These are phyloP conservation scores for Sciaenops ocellatus DNA, from an alignment of 2,797 vertebrate genomes.

Conservation along the genomic window DNA sequence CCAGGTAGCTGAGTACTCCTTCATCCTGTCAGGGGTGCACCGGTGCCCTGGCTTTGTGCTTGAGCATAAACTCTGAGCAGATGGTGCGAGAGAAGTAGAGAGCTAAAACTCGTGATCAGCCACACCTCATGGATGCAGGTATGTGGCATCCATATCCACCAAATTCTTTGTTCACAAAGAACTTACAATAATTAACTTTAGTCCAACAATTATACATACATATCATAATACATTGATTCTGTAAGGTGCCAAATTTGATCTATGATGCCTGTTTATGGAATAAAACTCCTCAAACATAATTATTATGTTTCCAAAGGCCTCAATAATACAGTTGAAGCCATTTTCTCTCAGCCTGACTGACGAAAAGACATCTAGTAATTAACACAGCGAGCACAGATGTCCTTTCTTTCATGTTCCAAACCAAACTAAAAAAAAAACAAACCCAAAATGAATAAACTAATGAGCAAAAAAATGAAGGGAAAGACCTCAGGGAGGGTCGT, in stretches of 20 bases:
- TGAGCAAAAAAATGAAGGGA: conserved; percentile 19
- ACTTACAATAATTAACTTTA: neutral
- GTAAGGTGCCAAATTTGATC: neutral
- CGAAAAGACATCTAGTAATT: conserved; percentile 40
- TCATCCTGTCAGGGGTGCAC: conserved; percentile 57
- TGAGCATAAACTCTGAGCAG: conserved; percentile 71
- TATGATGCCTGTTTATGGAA: conserved; percentile 4
- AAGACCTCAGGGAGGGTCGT: conserved; percentile 26
- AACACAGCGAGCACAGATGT: conserved; percentile 48
- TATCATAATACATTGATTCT: neutral
- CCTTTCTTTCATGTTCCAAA: conserved; percentile 35
- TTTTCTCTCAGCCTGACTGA: conserved; percentile 17
- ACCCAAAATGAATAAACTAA: conserved; percentile 29
- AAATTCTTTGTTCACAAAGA: neutral
- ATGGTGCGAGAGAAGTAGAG: conserved; percentile 64
- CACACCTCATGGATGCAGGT: neutral
- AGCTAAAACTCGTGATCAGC: conserved; percentile 28
- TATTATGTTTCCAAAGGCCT: conserved; percentile 33
- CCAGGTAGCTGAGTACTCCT: conserved; percentile 51
- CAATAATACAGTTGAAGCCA: conserved; percentile 32
- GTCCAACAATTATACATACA: neutral
- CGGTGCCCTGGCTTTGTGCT: conserved; percentile 54
- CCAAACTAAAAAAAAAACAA: conserved; percentile 15
- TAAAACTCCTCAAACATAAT: conserved; percentile 12
- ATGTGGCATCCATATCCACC: neutral